These are phyloP conservation scores for Porites rus DNA, from an alignment of 92 coral and sea anemone genomes.

Conservation along the genomic window DNA sequence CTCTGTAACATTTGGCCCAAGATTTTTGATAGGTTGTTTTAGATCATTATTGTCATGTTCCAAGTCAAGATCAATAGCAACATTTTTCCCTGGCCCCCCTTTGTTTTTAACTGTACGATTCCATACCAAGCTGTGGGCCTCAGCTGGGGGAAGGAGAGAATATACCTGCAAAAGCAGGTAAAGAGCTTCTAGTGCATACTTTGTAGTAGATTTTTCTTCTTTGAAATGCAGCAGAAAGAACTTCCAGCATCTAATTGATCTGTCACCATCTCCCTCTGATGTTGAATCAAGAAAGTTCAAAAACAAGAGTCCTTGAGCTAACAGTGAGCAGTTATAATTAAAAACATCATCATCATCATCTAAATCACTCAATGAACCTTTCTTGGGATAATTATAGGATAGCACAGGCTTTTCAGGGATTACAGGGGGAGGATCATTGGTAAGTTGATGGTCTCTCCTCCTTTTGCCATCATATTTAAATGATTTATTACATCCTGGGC, in stretches of 20 bases:
- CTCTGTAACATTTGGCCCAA: constrained; percentile 60
- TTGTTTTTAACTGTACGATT: constrained; percentile 67
- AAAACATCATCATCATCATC: constrained; percentile 67
- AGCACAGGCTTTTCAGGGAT: constrained; percentile 36
- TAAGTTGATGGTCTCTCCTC: constrained; percentile 61
- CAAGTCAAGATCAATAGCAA: constrained; percentile 68
- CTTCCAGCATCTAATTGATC: constrained; percentile 73
- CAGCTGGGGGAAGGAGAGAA: constrained; percentile 58
- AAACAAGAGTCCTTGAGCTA: constrained; percentile 63
- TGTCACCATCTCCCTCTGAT: constrained; percentile 73
- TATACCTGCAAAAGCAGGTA: constrained; percentile 64
- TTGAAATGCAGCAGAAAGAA: constrained; percentile 71
- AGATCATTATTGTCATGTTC: constrained; percentile 60
- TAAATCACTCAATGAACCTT: constrained; percentile 21
- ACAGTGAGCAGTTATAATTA: constrained; percentile 60
- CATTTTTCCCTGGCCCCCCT: constrained; percentile 67
- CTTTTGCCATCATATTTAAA: constrained; percentile 72
- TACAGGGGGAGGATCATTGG: constrained; percentile 65
- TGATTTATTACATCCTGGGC: constrained; percentile 65
- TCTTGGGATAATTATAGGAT: constrained; percentile 38
- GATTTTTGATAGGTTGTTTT: constrained; percentile 48
- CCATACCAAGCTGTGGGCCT: constrained; percentile 65
- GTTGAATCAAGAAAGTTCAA: constrained; percentile 73
- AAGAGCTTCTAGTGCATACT: constrained; percentile 80
- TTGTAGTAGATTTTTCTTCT: constrained; percentile 53